Evolutionary conservation across 2,888 invertebrate genomes (phyloP).

Genomic region (Morinoia aosen): DNA sequence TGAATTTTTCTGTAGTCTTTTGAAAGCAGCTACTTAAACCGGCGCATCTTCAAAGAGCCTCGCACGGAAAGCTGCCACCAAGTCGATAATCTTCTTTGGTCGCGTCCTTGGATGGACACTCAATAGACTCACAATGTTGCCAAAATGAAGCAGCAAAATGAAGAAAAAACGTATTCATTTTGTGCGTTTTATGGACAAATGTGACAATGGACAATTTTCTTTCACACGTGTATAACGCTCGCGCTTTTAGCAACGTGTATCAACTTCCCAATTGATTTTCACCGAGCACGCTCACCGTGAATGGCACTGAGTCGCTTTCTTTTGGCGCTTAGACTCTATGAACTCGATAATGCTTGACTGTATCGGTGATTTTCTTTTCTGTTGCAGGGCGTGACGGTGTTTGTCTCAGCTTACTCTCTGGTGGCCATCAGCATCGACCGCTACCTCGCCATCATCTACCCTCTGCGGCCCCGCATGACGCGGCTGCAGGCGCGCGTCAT

Average conservation of each 20-base stretch:
- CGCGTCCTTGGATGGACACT: neutral
- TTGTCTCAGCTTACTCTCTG: conserved; percentile 88
- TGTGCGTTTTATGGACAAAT: neutral
- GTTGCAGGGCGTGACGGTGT: conserved; percentile 69
- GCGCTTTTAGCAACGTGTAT: too few relatives aligned
- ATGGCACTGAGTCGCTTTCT: neutral
- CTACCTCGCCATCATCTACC: conserved; percentile 91
- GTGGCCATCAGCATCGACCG: conserved; percentile 92
- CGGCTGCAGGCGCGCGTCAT: conserved; percentile 80
- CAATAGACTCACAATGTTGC: neutral
- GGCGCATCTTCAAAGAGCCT: neutral
- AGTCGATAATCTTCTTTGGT: neutral
- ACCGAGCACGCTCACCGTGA: neutral
- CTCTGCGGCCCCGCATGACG: conserved; percentile 84
- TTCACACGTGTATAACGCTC: neutral
- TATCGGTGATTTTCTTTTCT: neutral
- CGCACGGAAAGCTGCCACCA: neutral
- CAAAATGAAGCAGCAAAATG: neutral
- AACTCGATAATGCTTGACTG: neutral
- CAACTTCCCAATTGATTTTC: neutral
- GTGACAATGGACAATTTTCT: neutral
- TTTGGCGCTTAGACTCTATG: neutral
- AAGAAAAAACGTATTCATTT: neutral
- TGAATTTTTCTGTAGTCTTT: too few relatives aligned
- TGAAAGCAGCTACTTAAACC: neutral